Evolutionary conservation across 2,113 vertebrate genomes (phyloP).

Genomic region (Chroicocephalus ridibundus): DNA sequence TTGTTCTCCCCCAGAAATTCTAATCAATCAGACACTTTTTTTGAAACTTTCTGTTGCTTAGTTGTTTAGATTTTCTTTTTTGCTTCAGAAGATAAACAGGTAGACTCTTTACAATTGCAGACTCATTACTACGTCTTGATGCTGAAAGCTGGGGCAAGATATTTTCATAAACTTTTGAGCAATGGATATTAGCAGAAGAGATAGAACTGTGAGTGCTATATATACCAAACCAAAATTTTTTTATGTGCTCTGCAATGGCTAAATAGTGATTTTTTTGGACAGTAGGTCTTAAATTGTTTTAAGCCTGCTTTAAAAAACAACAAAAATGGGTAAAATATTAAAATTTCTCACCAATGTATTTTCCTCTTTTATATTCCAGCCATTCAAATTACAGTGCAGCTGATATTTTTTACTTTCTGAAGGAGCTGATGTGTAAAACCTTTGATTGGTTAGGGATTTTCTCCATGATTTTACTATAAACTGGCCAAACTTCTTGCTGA

Average conservation of each 20-base stretch:
- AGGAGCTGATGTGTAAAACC: neutral
- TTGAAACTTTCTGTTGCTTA: neutral
- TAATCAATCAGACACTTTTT: neutral
- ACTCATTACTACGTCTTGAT: neutral
- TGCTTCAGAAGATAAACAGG: neutral
- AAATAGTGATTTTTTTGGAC: neutral
- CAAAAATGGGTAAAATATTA: neutral
- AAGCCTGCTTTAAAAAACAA: neutral
- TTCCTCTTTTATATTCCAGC: neutral
- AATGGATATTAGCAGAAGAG: neutral
- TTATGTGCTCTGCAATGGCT: rapidly evolving
- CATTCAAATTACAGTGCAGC: neutral
- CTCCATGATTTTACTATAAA: neutral
- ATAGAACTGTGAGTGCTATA: neutral
- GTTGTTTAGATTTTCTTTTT: neutral
- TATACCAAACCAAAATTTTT: neutral
- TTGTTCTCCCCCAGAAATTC: neutral
- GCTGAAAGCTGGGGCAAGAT: neutral
- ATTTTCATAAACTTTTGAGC: neutral
- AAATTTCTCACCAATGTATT: neutral
- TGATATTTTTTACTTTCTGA: neutral
- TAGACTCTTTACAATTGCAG: neutral
- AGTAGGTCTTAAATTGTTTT: neutral
- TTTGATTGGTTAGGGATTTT: neutral
- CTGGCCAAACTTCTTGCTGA: neutral